Conservation (phyloP, 2,797 vertebrate genomes). For the Calcarius lapponicus region DNA sequence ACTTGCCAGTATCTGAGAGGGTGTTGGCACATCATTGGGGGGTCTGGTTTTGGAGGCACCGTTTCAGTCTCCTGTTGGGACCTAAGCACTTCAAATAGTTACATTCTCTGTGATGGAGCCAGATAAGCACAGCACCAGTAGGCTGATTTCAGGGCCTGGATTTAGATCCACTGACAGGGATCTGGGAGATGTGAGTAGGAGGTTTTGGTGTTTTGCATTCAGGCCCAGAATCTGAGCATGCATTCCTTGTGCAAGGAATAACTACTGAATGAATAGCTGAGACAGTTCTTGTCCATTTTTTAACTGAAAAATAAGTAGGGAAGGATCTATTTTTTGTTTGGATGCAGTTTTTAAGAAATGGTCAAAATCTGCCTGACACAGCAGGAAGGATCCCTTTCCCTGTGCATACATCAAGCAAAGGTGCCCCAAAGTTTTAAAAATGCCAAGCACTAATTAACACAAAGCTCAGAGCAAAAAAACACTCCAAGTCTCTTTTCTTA, state of each 20-base stretch:
- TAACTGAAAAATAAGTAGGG: neutral
- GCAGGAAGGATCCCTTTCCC: neutral
- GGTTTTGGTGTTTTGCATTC: neutral
- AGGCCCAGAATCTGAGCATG: neutral
- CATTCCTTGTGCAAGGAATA: neutral
- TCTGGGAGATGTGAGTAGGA: accelerated
- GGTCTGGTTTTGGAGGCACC: neutral
- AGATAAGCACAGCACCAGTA: neutral
- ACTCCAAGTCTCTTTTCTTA: neutral
- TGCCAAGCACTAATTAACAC: neutral
- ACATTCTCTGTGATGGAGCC: neutral
- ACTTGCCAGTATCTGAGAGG: neutral
- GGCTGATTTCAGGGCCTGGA: neutral
- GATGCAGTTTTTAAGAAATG: neutral
- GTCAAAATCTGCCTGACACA: neutral
- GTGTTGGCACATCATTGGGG: neutral
- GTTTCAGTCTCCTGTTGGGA: neutral
- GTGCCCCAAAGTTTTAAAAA: neutral
- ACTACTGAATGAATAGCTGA: neutral
- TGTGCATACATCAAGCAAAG: neutral
- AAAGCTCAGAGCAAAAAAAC: neutral
- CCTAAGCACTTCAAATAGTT: neutral
- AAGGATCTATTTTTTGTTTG: neutral
- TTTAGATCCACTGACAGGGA: neutral
- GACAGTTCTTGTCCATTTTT: neutral